A percentile compares a stretch with the other conserved stretches of the same genome.
phyloP scores from a whole-genome alignment of 2,113 vertebrate species.

The Myotis lucifugus region DNA sequence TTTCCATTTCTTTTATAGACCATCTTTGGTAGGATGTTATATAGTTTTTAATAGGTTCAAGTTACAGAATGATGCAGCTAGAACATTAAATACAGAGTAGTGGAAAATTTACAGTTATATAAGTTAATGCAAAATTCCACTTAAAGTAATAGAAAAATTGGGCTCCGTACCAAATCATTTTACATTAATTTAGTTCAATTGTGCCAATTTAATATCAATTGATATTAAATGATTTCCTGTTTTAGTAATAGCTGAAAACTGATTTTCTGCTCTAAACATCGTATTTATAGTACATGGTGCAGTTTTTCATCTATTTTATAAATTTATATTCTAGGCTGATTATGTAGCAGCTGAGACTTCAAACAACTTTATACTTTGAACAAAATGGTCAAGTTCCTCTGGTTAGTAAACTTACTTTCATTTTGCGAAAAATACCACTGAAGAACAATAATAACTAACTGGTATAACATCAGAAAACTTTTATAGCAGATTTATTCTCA shows the following conservation, averaged over 20 bases:
- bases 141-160: slow-evolving; percentile 70
- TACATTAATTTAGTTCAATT: slow-evolving; percentile 67
- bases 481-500: not conserved
- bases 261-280: slow-evolving; percentile 43
- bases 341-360: slow-evolving; percentile 17
- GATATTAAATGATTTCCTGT: slow-evolving; percentile 55
- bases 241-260: slow-evolving; percentile 55
- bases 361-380: slow-evolving; percentile 40
- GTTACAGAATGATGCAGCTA: slow-evolving; percentile 59
- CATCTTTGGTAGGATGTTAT: slow-evolving; percentile 43
- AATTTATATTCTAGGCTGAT: slow-evolving; percentile 37
- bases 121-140: slow-evolving; percentile 70
- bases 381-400: slow-evolving; percentile 20
- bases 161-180: slow-evolving; percentile 62
- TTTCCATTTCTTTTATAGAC: slow-evolving; percentile 64
- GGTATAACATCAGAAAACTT: slow-evolving; percentile 11
- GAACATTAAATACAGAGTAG: slow-evolving; percentile 56
- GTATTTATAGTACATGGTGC: slow-evolving; percentile 13
- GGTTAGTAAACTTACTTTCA: slow-evolving; percentile 58
- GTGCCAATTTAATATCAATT: slow-evolving; percentile 65
- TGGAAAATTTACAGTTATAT: slow-evolving; percentile 70
- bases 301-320: slow-evolving; percentile 51
- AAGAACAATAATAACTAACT: slow-evolving; percentile 25
- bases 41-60: slow-evolving; percentile 65
- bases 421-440: slow-evolving; percentile 49